A percentile compares a stretch with the other conserved stretches of the same genome.
Evolutionary conservation across 2,797 vertebrate genomes (phyloP).

Genomic region (Champsocephalus gunnari): DNA sequence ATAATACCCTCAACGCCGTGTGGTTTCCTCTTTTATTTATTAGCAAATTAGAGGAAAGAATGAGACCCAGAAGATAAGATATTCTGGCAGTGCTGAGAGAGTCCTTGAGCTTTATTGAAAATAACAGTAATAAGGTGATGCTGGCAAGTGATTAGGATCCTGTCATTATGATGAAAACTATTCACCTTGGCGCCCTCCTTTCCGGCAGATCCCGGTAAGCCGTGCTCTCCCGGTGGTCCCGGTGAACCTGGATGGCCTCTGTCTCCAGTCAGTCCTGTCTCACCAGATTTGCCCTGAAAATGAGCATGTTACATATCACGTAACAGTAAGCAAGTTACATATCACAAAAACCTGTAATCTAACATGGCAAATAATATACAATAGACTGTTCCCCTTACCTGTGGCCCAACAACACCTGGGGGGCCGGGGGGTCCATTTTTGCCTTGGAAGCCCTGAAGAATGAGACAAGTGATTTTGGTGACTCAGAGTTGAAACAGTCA

Average conservation of each 20-base stretch:
- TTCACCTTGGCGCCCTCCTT: constrained; percentile 93
- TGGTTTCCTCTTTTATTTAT: constrained; percentile 72
- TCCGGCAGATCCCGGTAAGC: constrained; percentile 91
- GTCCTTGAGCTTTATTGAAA: constrained; percentile 59
- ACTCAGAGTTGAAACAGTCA: constrained; percentile 10
- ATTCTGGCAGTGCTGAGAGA: constrained; percentile 51
- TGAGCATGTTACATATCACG: constrained; percentile 4
- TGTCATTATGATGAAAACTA: constrained; percentile 46
- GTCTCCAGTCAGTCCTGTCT: constrained; percentile 91
- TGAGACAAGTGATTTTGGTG: constrained; percentile 34
- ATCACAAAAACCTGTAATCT: background rate
- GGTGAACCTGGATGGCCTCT: constrained; percentile 93
- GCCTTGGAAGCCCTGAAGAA: constrained; percentile 92
- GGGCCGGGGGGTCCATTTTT: constrained; percentile 92
- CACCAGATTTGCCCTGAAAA: constrained; percentile 92
- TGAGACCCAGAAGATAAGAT: constrained; percentile 64
- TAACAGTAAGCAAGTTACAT: background rate
- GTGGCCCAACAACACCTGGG: constrained; percentile 92
- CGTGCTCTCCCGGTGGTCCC: constrained; percentile 93
- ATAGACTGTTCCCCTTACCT: constrained; percentile 79
- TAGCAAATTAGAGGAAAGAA: constrained; percentile 66
- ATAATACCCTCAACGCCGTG: constrained; percentile 49
- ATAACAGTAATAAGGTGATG: constrained; percentile 53
- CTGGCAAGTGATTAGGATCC: constrained; percentile 50
- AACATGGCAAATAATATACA: constrained; percentile 2